Evolutionary conservation across 1,140 invertebrate species (phyloP), one percentile per base, ranked within the genome.

Genomic region (Microplitis demolitor): DNA sequence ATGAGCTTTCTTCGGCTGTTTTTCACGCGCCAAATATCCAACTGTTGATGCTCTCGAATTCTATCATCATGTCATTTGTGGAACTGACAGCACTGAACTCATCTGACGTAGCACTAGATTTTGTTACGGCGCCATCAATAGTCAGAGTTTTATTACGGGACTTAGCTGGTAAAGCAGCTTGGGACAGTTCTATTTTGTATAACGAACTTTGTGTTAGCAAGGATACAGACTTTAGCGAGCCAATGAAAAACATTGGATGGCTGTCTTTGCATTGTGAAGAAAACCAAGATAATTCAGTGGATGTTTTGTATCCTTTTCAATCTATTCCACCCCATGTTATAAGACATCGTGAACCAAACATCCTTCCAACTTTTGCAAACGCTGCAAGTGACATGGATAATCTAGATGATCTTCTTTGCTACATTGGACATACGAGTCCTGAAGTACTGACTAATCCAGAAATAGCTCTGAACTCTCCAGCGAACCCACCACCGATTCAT

Each of bases 151-250:
- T 99, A 9, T 86, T 98, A 61, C 89, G 97, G 37, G 97, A 98
- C 87, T 88, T 98, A n/a, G 93, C 94, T 61, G 97, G 97, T n/a
- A 98, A 98, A 87, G 94, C 95, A 63, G 97, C 95, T 76, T 99
- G 97, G 97, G 97, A 98, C 84, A 95, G 95, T 63, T 95, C 96
- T 0, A 93, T 97, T 58, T 87, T 98, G 0, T 96, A 96, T 82
- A 92, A 92, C 80, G 91, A 92, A 76, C 93, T 66, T 8, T 34
- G 72, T 4, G 83, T 84, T 31, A 78, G 79, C 5, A 79, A 86
- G 50, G 16, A 78, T 24, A 68, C 79, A 39, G 73, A 75, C 77
- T 73, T 71, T 24, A 24, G 24, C 16, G 82, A 83, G 37, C 61
- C 75, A 69, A 33, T 62, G 53, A 73, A 66, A 33, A 37, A 58